A percentile compares a stretch with the other conserved stretches of the same genome.
These are phyloP conservation scores for Miltochrista miniata DNA, from an alignment of 2,888 invertebrate species.

Conservation along the genomic window DNA sequence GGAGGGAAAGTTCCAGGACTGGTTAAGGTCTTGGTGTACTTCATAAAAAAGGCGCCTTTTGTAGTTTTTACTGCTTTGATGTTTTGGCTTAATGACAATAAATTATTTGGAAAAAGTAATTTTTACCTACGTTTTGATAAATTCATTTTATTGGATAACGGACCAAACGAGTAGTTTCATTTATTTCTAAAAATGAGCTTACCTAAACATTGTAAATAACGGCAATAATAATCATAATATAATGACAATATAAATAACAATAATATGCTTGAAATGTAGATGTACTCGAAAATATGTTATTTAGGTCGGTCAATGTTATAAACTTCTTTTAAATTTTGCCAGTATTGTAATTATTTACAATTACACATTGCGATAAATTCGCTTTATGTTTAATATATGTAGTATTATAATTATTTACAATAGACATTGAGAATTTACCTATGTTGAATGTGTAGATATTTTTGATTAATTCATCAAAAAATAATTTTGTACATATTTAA, in stretches of 20 bases:
- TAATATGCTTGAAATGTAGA: slow-evolving; percentile 13
- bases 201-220: slow-evolving; percentile 24
- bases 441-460: too few relatives aligned
- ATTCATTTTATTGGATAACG: slow-evolving; percentile 35
- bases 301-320: slow-evolving; percentile 2
- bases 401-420: too few relatives aligned
- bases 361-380: too few relatives aligned
- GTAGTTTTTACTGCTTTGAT: slow-evolving; percentile 5
- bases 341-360: not conserved
- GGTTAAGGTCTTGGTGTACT: too few relatives aligned
- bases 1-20: too few relatives aligned
- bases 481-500: too few relatives aligned
- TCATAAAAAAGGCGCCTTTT: slow-evolving; percentile 1
- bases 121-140: slow-evolving; percentile 25
- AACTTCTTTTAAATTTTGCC: not conserved
- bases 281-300: slow-evolving; percentile 13
- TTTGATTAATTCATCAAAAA: too few relatives aligned
- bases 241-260: slow-evolving; percentile 36
- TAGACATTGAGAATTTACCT: too few relatives aligned
- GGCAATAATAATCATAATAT: slow-evolving; percentile 27
- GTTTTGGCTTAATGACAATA: slow-evolving; percentile 38
- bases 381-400: too few relatives aligned
- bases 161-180: slow-evolving; percentile 47
- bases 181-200: slow-evolving; percentile 42
- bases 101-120: slow-evolving; percentile 25